Percentiles rank a stretch among this genome's conserved stretches.
Conservation (phyloP, 2,113 vertebrate species). For the Aix galericulata region DNA sequence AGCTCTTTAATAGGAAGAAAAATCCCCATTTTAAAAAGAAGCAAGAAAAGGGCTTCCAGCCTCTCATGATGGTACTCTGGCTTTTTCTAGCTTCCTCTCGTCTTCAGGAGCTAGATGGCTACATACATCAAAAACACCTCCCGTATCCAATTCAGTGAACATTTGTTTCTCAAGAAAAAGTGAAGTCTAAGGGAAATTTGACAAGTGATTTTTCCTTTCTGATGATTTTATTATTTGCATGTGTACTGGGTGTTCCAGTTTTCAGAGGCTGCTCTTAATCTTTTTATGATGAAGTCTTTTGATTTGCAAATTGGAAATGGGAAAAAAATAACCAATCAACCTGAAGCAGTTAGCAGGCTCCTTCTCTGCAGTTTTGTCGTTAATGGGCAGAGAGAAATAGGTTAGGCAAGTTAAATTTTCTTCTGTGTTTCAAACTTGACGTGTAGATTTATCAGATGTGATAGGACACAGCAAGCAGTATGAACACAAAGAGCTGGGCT, state of each 20-base stretch:
- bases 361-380: neutral
- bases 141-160: neutral
- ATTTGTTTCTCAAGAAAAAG: neutral
- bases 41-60: neutral
- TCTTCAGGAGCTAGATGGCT: neutral
- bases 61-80: neutral
- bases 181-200: neutral
- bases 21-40: neutral
- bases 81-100: neutral
- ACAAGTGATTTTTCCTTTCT: neutral
- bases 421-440: slow-evolving; percentile 19
- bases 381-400: neutral
- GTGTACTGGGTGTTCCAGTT: neutral
- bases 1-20: neutral
- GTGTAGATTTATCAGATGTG: slow-evolving; percentile 24
- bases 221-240: neutral
- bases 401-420: neutral
- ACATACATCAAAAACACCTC: neutral
- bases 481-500: neutral
- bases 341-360: neutral
- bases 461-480: neutral
- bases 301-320: slow-evolving; percentile 18
- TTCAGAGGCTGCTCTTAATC: neutral
- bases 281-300: slow-evolving; percentile 6
- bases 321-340: neutral